Evolutionary conservation across 2,797 vertebrate species (phyloP).

Genomic region (Oryzias dopingdopingensis): DNA sequence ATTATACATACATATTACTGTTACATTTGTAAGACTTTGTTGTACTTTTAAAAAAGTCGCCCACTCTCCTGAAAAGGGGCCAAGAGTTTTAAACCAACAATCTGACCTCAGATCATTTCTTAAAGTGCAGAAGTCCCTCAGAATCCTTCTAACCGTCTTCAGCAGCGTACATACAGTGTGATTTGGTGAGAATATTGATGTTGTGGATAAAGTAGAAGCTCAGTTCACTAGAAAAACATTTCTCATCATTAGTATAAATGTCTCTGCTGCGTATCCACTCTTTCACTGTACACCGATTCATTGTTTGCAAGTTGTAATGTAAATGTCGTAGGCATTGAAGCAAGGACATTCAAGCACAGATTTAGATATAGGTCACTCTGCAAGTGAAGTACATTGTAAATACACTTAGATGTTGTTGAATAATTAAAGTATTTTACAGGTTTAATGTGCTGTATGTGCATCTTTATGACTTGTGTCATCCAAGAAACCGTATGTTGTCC

Average conservation of each 20-base stretch:
- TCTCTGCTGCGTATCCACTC: conserved; percentile 25
- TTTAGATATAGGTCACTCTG: conserved; percentile 24
- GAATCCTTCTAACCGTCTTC: background rate
- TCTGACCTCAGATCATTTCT: too few relatives aligned
- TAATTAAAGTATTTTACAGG: conserved; percentile 42
- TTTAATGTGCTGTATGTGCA: conserved; percentile 36
- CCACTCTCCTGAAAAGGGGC: too few relatives aligned
- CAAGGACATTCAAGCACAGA: conserved; percentile 33
- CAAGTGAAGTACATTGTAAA: conserved; percentile 62
- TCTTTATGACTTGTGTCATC: conserved; percentile 39
- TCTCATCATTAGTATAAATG: conserved; percentile 34
- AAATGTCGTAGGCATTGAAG: conserved; percentile 21
- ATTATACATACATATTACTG: too few relatives aligned
- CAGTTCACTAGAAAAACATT: conserved; percentile 12
- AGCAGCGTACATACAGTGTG: conserved; percentile 13
- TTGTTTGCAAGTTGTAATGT: conserved; percentile 27
- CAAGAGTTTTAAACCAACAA: too few relatives aligned
- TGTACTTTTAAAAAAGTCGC: too few relatives aligned
- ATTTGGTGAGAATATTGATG: conserved; percentile 40
- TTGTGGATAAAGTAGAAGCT: conserved; percentile 35
- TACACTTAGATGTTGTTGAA: conserved; percentile 43
- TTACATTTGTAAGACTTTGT: too few relatives aligned
- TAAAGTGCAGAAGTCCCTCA: too few relatives aligned
- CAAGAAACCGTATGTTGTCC: conserved; percentile 23
- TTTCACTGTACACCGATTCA: conserved; percentile 40